Evolutionary conservation across 1,140 invertebrate species (phyloP), one percentile per base, ranked within the genome.

Genomic region (Cotesia vestalis): DNA sequence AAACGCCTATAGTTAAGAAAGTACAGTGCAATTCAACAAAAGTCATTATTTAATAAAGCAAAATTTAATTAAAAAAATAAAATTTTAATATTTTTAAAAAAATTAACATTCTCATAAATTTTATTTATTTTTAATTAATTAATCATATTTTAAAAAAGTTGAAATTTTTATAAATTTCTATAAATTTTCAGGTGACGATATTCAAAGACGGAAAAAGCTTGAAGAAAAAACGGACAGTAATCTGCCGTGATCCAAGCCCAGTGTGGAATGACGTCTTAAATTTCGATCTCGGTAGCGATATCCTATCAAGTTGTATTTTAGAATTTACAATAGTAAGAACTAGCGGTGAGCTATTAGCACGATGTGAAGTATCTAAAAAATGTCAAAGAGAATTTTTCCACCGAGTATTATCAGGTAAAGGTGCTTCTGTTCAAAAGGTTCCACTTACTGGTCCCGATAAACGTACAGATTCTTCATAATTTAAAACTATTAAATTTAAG

Each of bases 141-240:
- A n/a, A n/a, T n/a, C n/a, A n/a, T n/a, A n/a, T n/a, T n/a, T n/a
- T n/a, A n/a, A n/a, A n/a, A n/a, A n/a, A n/a, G 9, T 40, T 40
- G 2, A 20, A 20, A 51, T 67, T 67, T 53, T 53, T 3, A 53
- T 67, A 5, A 34, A 6, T 6, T 3, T 1, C n/a, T n/a, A 20
- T 63, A 2, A 5, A 20, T 51, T 73, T 72, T 4, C 60, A 84
- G 82, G 81, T 95, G 5, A 91, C 91, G 76, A 86, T 95, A 0
- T 89, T 94, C 14, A 92, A 93, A 34, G 93, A 94, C 80, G 92
- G 92, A 14, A 92, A 92, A 80, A 88, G 89, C 73, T 89, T 92
- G 72, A 96, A 96, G 87, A 96, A 96, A 85, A 96, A 96, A 85
- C 96, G 96, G 86, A 96, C 95, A 0, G 92, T 93, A 36, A 93